Evolutionary conservation across 2,888 invertebrate genomes (phyloP), one percentile per base, ranked within the genome.

Genomic region (Scaptomyza parva): DNA sequence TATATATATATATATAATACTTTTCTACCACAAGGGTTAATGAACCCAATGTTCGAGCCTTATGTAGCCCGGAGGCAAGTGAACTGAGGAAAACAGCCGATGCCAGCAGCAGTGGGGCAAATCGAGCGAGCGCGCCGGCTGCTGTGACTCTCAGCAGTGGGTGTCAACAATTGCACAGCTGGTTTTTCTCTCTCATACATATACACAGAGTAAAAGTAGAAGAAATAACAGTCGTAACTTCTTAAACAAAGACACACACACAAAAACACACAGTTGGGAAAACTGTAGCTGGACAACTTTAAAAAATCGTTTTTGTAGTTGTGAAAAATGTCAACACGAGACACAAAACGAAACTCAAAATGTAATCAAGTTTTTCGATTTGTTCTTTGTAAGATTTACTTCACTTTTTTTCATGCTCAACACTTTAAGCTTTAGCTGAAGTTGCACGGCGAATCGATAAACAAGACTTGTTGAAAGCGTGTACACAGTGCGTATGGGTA

Each of bases 141-240:
- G 70, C 74, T 77, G 60, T 48, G 70, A 55, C 72, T 79, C 79
- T 68, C 67, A 63, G 62, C 77, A 68, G 82, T 82, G 85, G 82
- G 85, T 81, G 80, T 81, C 85, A 81, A 85, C 80, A 81, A 81
- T 85, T 70, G 85, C 85, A 82, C 82, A 81, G 80, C 82, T 82
- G 86, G 85, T 52, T n/a, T n/a, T n/a, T n/a, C 68, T 80, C 61
- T 63, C 62, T 59, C 51, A 60, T 33, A 55, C 26, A 39, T 28
- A 51, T 24, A 48, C 30, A 39, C 39, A 47, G 18, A 17, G 48
- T 24, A 41, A 35, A 72, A 72, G 72, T 60, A 70, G 63, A 76
- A 72, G 72, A 61, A 78, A 78, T 75, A 68, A 64, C 53, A 71
- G 68, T 59, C 44, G 53, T 64, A 65, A 44, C 52, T 70, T 62